Evolutionary conservation across 2,113 vertebrate genomes (phyloP), one percentile per base, ranked within the genome.

Genomic region (Aplodontia rufa): DNA sequence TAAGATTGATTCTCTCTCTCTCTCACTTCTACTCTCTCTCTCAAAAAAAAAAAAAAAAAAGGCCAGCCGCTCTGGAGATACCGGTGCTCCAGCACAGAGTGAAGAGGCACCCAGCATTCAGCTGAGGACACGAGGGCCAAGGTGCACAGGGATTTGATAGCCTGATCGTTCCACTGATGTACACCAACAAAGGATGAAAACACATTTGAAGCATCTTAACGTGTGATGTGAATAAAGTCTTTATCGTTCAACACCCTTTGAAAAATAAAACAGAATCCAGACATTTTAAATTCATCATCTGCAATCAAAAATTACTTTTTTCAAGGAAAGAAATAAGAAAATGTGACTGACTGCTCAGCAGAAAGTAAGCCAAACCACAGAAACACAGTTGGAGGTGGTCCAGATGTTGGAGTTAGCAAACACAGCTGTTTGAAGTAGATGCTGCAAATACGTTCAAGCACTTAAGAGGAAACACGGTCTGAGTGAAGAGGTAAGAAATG

Each of bases 31-130:
- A n/a, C n/a, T n/a, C n/a, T n/a, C n/a, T n/a, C n/a, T n/a, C n/a
- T n/a, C n/a, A n/a, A n/a, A n/a, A n/a, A n/a, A n/a, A n/a, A n/a
- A n/a, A n/a, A n/a, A n/a, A n/a, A n/a, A n/a, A n/a, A n/a, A n/a
- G n/a, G n/a, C n/a, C n/a, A n/a, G n/a, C n/a, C n/a, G n/a, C n/a
- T n/a, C n/a, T n/a, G n/a, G 17, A 58, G 68, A 30, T 13, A 2
- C 1, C 6, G 11, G 47, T 17, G 13, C 22, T 90, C 20, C 26
- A 11, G 20, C 11, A 14, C 19, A 13, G 26, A 17, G 8, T 1
- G 4, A 32, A 32, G 53, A 14, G 3, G 2, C 11, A 10, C 7
- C 19, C 37, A 45, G 3, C 0, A 1, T 40, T 8, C 35, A n/a
- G 4, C 11, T 40, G 40, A 64, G 45, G 60, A n/a, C 49, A 14